phyloP scores from a whole-genome alignment of 2,888 invertebrate species.

The Matsumyia berberina region DNA sequence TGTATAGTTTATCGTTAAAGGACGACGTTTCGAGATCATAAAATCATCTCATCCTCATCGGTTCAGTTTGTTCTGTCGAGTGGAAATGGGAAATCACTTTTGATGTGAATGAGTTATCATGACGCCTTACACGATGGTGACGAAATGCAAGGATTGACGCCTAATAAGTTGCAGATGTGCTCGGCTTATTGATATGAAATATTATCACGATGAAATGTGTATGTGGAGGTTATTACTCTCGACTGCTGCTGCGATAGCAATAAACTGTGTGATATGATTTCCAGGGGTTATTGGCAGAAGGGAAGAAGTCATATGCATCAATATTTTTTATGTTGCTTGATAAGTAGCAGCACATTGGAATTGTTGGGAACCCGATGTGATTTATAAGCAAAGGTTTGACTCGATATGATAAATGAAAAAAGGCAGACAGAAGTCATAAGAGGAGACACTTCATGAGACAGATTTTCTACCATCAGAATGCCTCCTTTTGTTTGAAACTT shows the following conservation, averaged over 20 bases:
- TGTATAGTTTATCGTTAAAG: constrained; percentile 52
- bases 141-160: constrained; percentile 22
- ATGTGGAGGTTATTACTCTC: constrained; percentile 26
- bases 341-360: not conserved
- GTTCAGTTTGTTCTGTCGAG: constrained; percentile 32
- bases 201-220: constrained; percentile 35
- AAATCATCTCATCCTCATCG: constrained; percentile 31
- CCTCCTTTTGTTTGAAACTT: no score
- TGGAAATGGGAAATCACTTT: constrained; percentile 14
- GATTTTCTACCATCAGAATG: no score
- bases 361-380: not conserved
- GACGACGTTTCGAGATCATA: constrained; percentile 44
- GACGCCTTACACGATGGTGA: constrained; percentile 21
- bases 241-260: constrained; percentile 27
- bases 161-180: constrained; percentile 60
- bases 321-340: not conserved
- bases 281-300: not conserved
- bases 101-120: constrained; percentile 14
- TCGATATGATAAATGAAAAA: no score
- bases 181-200: constrained; percentile 28
- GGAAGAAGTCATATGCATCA: not conserved
- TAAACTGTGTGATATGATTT: not conserved
- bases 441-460: no score
- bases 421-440: no score
- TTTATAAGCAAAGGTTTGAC: not conserved